Base-by-base conservation (phyloP, 1,140 invertebrate species). In the Hycleus cichorii region DNA sequence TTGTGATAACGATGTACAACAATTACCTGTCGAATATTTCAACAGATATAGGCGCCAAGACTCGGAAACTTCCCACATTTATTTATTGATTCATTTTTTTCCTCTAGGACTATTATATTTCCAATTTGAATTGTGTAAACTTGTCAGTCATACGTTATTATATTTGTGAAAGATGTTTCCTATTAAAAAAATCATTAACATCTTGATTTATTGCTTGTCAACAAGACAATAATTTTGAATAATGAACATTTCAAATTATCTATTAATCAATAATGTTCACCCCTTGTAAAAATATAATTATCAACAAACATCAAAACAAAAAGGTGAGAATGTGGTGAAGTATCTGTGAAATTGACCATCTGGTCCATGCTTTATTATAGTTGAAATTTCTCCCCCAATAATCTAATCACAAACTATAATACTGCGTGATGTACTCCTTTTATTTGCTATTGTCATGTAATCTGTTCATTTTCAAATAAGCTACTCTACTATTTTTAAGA, bases 391-490 rank as follows among this genome's bases (percentile, higher is more conserved):
- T 18, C 42, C 51, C 51, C 51, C 39, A 7, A 27, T 43, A 43
- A 26, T 43, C 42, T 42, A 40, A 10, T 43, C 3, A 32, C 32
- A 32, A 18, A 32, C 32, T 32, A 32, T 7, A 27, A 39, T 18
- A 27, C n/a, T n/a, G 38, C 38, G 11, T 51, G 38, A 52, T 27
- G 39, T 9, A 27, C 32, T 32, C 32, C 18, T 10, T 53, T 53
- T 45, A 53, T 46, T 12, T 40, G 12, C 3, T 46, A 46, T 53
- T 53, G 43, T 53, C 51, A 53, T 53, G 51, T 53, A 53, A 53
- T 53, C 51, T 27, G 51, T 42, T 53, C 51, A 53, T 53, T 43
- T 53, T 32, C 2, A 44, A 45, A 53, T 53, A 53, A 53, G 39
- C 46, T 38, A 32, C 7, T 32, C 4, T 3, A 1, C 32, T 32